Evolutionary conservation across 2,888 invertebrate genomes (phyloP).

Genomic region (Polydesmus complanatus): DNA sequence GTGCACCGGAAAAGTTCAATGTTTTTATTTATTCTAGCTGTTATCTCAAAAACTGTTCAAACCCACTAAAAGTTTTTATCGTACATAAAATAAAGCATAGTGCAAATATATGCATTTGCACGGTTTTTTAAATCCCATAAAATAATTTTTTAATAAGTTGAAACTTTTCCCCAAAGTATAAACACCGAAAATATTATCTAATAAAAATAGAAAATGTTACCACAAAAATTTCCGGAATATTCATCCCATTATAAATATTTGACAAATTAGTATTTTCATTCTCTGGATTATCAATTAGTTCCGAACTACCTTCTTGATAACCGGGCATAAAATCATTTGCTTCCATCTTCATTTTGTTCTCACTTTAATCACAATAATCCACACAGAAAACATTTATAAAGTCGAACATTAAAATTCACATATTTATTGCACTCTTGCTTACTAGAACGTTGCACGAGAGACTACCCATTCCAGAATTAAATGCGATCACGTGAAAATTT

Average conservation of each 20-base stretch:
- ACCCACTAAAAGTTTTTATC: too few species aligned
- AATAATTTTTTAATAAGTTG: too few species aligned
- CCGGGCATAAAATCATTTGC: background rate
- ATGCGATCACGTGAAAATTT: background rate
- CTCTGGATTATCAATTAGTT: background rate
- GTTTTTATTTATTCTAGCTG: too few species aligned
- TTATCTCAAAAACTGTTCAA: too few species aligned
- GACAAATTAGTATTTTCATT: background rate
- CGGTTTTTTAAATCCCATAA: too few species aligned
- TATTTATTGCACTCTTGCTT: background rate
- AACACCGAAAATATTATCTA: background rate
- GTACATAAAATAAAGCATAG: too few species aligned
- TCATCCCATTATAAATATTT: background rate
- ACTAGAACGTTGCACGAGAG: background rate
- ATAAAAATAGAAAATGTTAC: background rate
- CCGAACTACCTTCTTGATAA: background rate
- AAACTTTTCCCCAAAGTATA: background rate
- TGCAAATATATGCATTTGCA: too few species aligned
- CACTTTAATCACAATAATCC: too few species aligned
- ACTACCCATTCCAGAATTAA: background rate
- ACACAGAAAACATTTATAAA: too few species aligned
- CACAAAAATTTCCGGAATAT: constrained; percentile 2
- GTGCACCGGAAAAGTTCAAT: too few species aligned
- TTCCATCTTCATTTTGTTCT: constrained; percentile 6
- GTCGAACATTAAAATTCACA: too few species aligned